Conservation (phyloP, 2,888 invertebrate species). For the Kryphioiulus occultus region DNA sequence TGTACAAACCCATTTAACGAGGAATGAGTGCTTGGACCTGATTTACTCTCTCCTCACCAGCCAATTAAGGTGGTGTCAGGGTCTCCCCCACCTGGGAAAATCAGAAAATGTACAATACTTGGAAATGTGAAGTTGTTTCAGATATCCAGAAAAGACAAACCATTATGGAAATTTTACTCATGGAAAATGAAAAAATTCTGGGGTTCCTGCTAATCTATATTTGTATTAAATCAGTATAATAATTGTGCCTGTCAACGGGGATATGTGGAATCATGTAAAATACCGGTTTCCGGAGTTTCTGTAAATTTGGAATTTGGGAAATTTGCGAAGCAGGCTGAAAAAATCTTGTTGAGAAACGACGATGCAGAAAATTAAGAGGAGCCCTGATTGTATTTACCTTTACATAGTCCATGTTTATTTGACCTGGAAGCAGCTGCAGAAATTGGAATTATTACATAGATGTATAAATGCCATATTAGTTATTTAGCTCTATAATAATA, state of each 20-base stretch:
- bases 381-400: not conserved
- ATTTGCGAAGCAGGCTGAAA: not conserved
- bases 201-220: not conserved
- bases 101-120: not conserved
- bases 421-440: not conserved
- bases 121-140: not conserved
- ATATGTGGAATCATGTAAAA: not conserved
- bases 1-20: slow-evolving; percentile 92
- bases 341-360: not conserved
- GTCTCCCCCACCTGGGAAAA: not conserved
- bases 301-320: not conserved
- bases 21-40: not conserved
- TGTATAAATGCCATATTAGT: slow-evolving; percentile 2
- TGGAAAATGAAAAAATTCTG: not conserved
- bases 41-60: not conserved
- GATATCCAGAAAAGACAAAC: not conserved
- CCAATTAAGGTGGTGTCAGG: not conserved
- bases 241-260: not conserved
- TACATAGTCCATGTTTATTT: not conserved
- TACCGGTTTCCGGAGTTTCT: not conserved
- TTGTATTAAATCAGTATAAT: not conserved
- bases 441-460: not conserved
- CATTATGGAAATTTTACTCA: not conserved
- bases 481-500: slow-evolving; percentile 14
- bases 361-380: not conserved